Conservation (phyloP, 2,797 vertebrate genomes). For the Trachops cirrhosus region DNA sequence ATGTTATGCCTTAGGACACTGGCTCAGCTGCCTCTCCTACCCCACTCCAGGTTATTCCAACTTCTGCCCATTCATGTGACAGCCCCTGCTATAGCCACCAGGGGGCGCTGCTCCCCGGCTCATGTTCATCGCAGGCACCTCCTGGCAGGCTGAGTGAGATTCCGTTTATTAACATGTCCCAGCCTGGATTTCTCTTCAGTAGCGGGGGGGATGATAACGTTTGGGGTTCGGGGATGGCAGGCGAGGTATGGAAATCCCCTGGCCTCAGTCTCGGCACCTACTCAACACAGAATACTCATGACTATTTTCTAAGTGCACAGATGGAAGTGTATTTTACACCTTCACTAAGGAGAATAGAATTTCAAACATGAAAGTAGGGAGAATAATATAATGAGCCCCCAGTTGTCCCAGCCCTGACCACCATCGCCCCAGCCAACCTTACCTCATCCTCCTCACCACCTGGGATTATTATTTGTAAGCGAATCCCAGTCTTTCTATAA, state of each 20-base stretch:
- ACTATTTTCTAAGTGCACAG: not conserved
- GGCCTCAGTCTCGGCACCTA: no score
- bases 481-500: not conserved
- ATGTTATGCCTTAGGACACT: fast-evolving
- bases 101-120: not conserved
- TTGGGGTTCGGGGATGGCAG: not conserved
- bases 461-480: not conserved
- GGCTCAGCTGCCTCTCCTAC: no score
- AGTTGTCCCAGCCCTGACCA: not conserved
- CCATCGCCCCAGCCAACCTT: not conserved
- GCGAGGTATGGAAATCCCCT: not conserved
- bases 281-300: not conserved
- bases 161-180: not conserved
- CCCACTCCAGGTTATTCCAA: fast-evolving
- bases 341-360: not conserved
- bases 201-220: not conserved
- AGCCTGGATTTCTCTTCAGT: not conserved
- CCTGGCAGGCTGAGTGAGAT: not conserved
- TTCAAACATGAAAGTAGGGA: not conserved
- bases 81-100: not conserved
- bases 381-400: not conserved
- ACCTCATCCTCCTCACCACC: not conserved
- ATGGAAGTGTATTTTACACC: not conserved
- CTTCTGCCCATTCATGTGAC: not conserved
- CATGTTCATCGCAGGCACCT: not conserved